Evolutionary conservation across 2,888 invertebrate species (phyloP).

Genomic region (Eucera pruinosa): DNA sequence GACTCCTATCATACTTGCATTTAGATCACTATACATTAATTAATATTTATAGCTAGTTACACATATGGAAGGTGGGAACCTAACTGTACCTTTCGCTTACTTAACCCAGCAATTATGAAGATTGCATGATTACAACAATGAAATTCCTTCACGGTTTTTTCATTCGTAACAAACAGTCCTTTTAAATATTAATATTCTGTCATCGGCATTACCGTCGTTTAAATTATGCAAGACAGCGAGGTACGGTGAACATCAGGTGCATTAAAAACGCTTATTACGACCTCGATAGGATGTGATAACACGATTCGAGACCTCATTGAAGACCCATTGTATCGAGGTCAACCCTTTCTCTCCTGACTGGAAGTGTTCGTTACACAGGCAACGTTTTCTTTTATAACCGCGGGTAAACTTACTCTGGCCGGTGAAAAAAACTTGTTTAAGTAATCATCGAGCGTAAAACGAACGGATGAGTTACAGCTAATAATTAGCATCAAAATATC

Average conservation of each 20-base stretch:
- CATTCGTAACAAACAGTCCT: conserved; percentile 4
- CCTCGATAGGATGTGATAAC: conserved; percentile 65
- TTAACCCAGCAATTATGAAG: neutral
- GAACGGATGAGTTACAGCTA: conserved; percentile 20
- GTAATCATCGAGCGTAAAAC: conserved; percentile 4
- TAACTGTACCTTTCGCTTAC: conserved; percentile 52
- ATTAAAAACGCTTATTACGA: conserved; percentile 44
- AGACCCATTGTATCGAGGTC: conserved; percentile 70
- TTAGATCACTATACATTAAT: conserved; percentile 49
- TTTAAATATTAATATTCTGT: conserved; percentile 50
- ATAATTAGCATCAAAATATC: conserved; percentile 16
- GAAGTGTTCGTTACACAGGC: conserved; percentile 28
- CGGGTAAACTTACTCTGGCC: conserved; percentile 35
- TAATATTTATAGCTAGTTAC: conserved; percentile 55
- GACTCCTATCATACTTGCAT: neutral
- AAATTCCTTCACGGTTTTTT: conserved; percentile 5
- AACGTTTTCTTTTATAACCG: conserved; percentile 24
- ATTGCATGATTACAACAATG: conserved; percentile 1
- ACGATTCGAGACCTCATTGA: conserved; percentile 63
- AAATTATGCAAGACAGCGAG: conserved; percentile 34
- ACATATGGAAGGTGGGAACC: conserved; percentile 53
- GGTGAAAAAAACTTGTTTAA: conserved; percentile 18
- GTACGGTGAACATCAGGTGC: conserved; percentile 31
- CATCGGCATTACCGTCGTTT: conserved; percentile 10
- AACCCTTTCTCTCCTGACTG: conserved; percentile 68